Conservation (phyloP, 1,140 invertebrate genomes). For the Drosophila trapezifrons region DNA sequence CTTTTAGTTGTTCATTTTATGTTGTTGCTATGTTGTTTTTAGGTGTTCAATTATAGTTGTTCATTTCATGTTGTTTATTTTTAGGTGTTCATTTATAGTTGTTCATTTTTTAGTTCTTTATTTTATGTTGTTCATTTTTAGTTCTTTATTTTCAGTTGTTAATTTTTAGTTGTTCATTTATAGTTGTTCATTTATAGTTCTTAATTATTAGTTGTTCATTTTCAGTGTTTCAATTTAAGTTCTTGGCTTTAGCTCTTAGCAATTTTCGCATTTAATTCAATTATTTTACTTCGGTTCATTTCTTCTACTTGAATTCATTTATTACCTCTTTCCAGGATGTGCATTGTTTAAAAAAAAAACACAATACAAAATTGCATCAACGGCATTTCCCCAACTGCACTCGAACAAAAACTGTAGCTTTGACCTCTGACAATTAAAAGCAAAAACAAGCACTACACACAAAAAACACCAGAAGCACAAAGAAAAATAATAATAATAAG, state of each 20-base stretch:
- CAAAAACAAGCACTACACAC: constrained; percentile 23
- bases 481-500: constrained; percentile 66
- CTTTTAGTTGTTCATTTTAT: background rate
- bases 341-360: background rate
- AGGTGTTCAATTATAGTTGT: background rate
- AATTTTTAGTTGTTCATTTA: too few species aligned
- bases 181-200: too few species aligned
- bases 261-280: background rate
- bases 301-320: background rate
- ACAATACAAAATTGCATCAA: constrained; percentile 15
- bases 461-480: constrained; percentile 30
- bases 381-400: constrained; percentile 23
- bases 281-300: background rate
- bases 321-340: background rate
- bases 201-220: too few species aligned
- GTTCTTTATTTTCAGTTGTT: too few species aligned
- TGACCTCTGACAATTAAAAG: constrained; percentile 16
- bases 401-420: constrained; percentile 18
- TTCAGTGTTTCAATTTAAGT: background rate
- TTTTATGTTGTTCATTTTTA: too few species aligned
- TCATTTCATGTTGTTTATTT: background rate
- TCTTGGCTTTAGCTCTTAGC: too few species aligned
- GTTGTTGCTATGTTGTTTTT: too few species aligned
- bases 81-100: too few species aligned
- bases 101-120: background rate